A percentile compares a stretch with the other conserved stretches of the same genome.
Evolutionary conservation across 1,140 invertebrate species (phyloP).

Genomic region (Yoshiicerus persimilis): DNA sequence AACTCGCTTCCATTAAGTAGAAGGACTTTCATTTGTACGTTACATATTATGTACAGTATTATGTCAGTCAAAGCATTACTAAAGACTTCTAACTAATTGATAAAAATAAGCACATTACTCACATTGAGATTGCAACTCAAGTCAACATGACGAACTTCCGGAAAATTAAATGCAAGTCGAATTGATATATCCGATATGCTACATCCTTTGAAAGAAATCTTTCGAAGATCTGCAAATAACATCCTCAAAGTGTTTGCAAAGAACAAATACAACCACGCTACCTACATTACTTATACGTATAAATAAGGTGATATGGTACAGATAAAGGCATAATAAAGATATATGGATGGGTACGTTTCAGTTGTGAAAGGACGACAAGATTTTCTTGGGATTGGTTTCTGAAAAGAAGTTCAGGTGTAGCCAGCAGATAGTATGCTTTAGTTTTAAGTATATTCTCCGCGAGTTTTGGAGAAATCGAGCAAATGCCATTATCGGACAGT

Average conservation of each 20-base stretch:
- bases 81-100: no score
- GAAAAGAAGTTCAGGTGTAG: neutral
- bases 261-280: neutral
- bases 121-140: neutral
- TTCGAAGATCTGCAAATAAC: neutral
- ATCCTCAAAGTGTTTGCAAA: neutral
- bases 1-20: no score
- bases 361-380: neutral
- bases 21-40: no score
- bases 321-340: neutral
- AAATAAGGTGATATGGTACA: no score
- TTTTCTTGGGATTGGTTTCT: neutral
- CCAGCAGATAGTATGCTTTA: neutral
- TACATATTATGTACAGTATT: no score
- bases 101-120: no score
- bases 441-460: neutral
- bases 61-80: no score
- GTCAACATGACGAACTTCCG: neutral
- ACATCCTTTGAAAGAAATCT: neutral
- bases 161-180: neutral
- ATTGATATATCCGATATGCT: neutral
- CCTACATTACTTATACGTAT: no score
- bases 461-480: neutral
- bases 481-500: neutral
- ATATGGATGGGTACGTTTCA: neutral